Percentiles rank a stretch among this genome's conserved stretches.
Evolutionary conservation across 2,113 vertebrate genomes (phyloP).

Genomic region (Tenrec ecaudatus): DNA sequence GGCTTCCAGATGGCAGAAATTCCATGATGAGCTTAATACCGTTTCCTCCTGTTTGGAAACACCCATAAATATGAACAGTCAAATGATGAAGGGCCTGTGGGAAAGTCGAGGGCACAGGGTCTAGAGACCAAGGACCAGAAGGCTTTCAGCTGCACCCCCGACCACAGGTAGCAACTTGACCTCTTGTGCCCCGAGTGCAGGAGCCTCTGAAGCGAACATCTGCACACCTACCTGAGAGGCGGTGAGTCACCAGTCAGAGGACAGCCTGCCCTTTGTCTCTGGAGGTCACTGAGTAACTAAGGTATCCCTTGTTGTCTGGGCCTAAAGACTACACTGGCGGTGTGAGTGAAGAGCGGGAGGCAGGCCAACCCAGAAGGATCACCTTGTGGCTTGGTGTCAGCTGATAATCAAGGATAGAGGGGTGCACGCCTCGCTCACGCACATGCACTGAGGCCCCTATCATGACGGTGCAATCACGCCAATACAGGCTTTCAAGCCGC

Average conservation of each 20-base stretch:
- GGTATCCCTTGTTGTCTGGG: background rate
- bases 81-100: background rate
- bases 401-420: background rate
- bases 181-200: background rate
- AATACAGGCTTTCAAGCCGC: background rate
- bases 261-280: background rate
- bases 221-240: background rate
- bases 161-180: background rate
- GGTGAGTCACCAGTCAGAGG: background rate
- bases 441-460: background rate
- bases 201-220: background rate
- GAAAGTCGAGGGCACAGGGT: too few species aligned
- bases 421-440: background rate
- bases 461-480: background rate
- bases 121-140: background rate
- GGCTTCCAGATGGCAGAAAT: constrained; percentile 96
- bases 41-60: constrained; percentile 89
- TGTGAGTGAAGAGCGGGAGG: background rate
- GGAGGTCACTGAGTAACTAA: background rate
- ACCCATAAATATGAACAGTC: background rate
- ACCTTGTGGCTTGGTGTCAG: background rate
- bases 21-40: constrained; percentile 99
- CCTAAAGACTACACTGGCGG: background rate
- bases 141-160: background rate
- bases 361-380: background rate